Evolutionary conservation across 2,797 vertebrate genomes (phyloP).

Genomic region (Petrocephalus sullivani): DNA sequence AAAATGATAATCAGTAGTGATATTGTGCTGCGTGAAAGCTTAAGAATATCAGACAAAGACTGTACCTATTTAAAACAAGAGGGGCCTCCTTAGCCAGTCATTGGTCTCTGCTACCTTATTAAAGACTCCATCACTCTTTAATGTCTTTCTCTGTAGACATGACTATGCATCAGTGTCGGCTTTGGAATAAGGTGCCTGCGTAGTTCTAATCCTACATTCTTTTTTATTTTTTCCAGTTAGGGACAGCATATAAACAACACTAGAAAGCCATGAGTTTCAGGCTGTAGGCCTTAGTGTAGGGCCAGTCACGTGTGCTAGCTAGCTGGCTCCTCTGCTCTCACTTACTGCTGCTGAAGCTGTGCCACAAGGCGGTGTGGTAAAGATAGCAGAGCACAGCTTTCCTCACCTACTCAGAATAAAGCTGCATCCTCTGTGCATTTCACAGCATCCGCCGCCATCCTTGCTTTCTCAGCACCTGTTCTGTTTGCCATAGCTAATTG

Average conservation of each 20-base stretch:
- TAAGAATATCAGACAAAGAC: neutral
- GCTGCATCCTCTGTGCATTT: neutral
- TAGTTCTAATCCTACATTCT: neutral
- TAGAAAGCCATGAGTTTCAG: neutral
- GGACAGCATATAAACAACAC: neutral
- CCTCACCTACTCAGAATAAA: neutral
- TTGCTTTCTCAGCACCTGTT: neutral
- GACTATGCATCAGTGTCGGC: neutral
- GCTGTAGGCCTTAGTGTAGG: neutral
- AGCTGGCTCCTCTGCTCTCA: neutral
- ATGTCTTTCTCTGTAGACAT: neutral
- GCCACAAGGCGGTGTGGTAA: neutral
- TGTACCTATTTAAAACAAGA: neutral
- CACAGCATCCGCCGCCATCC: neutral
- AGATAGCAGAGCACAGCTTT: neutral
- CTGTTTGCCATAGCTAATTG: neutral
- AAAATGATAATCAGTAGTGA: neutral
- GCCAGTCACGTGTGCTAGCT: neutral
- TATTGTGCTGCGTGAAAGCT: neutral
- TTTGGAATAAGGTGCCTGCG: neutral
- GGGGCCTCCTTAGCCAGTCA: neutral
- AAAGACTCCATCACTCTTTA: neutral
- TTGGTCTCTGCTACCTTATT: neutral
- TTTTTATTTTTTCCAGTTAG: neutral
- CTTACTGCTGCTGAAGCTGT: neutral